These are phyloP conservation scores for Himalopsyche japonica DNA, from an alignment of 2,888 invertebrate species.

Conservation along the genomic window DNA sequence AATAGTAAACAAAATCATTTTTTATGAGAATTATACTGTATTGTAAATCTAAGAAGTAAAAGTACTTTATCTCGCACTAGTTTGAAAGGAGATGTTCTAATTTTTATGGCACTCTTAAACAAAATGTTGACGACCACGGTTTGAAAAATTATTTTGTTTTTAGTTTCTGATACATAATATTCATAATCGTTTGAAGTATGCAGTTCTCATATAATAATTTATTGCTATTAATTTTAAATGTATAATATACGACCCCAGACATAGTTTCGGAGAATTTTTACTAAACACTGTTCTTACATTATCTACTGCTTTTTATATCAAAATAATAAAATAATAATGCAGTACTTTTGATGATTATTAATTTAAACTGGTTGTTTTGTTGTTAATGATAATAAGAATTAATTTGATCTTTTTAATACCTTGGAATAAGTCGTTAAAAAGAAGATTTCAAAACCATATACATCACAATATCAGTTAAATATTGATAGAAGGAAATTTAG, in stretches of 20 bases:
- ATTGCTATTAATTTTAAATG: neutral
- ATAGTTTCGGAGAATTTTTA: neutral
- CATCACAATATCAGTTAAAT: too few species aligned
- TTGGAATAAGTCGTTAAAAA: too few species aligned
- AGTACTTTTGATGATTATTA: neutral
- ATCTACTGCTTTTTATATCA: neutral
- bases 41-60: too few species aligned
- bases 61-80: too few species aligned
- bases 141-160: neutral
- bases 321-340: neutral
- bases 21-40: too few species aligned
- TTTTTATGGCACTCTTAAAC: neutral
- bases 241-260: neutral
- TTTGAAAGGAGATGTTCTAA: too few species aligned
- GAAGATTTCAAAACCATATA: too few species aligned
- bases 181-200: neutral
- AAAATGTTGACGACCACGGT: neutral
- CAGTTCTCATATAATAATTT: neutral
- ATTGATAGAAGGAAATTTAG: too few species aligned
- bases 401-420: too few species aligned
- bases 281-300: neutral
- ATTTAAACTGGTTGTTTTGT: neutral
- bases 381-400: too few species aligned
- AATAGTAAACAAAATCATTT: too few species aligned
- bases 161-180: neutral